phyloP scores from a whole-genome alignment of 1,140 invertebrate species.

The Aradophagus sp. region DNA sequence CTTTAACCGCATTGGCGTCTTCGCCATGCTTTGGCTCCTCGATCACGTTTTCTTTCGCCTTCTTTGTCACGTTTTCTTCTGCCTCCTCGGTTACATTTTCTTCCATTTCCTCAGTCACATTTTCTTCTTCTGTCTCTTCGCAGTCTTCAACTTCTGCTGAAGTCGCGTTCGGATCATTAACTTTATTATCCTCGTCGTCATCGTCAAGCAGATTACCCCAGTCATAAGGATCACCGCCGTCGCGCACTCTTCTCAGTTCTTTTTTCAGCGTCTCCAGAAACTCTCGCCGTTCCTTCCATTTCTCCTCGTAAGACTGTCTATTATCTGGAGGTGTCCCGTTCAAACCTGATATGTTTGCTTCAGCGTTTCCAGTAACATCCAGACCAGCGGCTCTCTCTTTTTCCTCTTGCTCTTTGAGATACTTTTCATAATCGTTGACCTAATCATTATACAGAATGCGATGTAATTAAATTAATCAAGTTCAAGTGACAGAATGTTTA shows the following conservation, averaged over 20 bases:
- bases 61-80: background rate
- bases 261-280: constrained; percentile 70
- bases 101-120: background rate
- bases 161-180: no score
- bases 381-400: constrained; percentile 58
- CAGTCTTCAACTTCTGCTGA: no score
- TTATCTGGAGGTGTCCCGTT: constrained; percentile 46
- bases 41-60: constrained; percentile 1
- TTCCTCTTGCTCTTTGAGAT: constrained; percentile 68
- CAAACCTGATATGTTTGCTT: constrained; percentile 14
- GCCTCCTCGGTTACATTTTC: constrained; percentile 4
- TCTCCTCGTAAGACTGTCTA: constrained; percentile 55
- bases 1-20: background rate
- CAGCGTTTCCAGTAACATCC: constrained; percentile 19
- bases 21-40: constrained; percentile 4
- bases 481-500: no score
- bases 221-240: constrained; percentile 66
- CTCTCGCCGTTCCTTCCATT: constrained; percentile 70
- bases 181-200: constrained; percentile 40
- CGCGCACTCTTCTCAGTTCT: constrained; percentile 66
- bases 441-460: constrained; percentile 43
- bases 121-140: constrained; percentile 7
- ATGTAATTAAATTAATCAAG: no score
- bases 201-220: constrained; percentile 68
- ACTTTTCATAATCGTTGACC: constrained; percentile 70